A percentile compares a stretch with the other conserved stretches of the same genome.
Evolutionary conservation across 1,140 invertebrate species (phyloP).

Genomic region (Caenorhabditis latens): DNA sequence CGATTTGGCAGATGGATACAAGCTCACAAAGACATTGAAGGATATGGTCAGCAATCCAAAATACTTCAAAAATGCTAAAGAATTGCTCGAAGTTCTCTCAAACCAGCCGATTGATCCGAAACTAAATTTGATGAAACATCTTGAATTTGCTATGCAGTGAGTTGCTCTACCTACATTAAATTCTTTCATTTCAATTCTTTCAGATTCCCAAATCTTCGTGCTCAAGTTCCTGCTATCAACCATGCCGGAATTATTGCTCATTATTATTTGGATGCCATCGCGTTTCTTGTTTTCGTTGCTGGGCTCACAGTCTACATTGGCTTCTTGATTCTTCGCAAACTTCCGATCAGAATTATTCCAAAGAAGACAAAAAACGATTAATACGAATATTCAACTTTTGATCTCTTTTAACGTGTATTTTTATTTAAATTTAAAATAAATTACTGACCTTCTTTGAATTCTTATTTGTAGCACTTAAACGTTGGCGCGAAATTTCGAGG

Average conservation of each 20-base stretch:
- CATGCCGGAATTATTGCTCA: neutral
- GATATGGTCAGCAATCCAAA: slow-evolving; percentile 6
- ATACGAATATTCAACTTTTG: neutral
- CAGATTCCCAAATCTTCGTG: slow-evolving; percentile 19
- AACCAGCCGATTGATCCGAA: slow-evolving; percentile 48
- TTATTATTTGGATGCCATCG: neutral
- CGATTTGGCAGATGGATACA: slow-evolving; percentile 1
- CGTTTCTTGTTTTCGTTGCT: neutral
- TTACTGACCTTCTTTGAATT: neutral
- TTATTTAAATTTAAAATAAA: neutral
- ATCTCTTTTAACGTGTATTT: neutral
- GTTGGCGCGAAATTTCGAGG: too few species aligned
- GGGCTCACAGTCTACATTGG: neutral
- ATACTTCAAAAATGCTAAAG: slow-evolving; percentile 19
- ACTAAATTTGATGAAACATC: slow-evolving; percentile 44
- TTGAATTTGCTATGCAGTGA: slow-evolving; percentile 56
- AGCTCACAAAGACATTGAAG: slow-evolving; percentile 10
- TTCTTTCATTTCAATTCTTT: neutral
- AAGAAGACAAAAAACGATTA: neutral
- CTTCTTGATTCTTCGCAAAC: neutral
- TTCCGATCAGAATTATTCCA: neutral
- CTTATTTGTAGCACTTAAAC: neutral
- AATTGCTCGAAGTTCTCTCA: neutral
- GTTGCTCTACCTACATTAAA: neutral
- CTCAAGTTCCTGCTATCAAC: slow-evolving; percentile 9